phyloP scores from a whole-genome alignment of 2,113 vertebrate genomes.

The Trinectes maculatus region DNA sequence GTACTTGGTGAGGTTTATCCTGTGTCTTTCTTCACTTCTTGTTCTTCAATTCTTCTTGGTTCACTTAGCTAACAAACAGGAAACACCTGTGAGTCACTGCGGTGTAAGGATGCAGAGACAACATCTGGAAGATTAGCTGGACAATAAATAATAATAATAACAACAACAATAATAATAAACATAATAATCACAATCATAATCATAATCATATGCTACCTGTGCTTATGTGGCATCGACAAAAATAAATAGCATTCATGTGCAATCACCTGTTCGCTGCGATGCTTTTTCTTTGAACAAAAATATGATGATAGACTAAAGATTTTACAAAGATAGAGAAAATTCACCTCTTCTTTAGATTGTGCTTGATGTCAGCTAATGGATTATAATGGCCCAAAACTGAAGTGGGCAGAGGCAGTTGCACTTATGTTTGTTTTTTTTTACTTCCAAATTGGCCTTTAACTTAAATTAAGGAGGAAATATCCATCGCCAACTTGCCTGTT shows the following conservation, averaged over 20 bases:
- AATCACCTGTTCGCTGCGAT: slow-evolving; percentile 37
- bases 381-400: slow-evolving; percentile 45
- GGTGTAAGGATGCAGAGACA: slow-evolving; percentile 3
- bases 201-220: neutral
- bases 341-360: slow-evolving; percentile 38
- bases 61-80: slow-evolving; percentile 44
- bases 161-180: no score
- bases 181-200: no score
- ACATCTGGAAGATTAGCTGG: slow-evolving; percentile 33
- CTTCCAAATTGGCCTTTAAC: slow-evolving; percentile 36
- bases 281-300: slow-evolving; percentile 2
- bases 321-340: slow-evolving; percentile 22
- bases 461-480: slow-evolving; percentile 42
- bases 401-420: slow-evolving; percentile 38
- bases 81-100: slow-evolving; percentile 21
- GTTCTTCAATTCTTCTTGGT: slow-evolving; percentile 46
- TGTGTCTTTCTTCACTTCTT: slow-evolving; percentile 31
- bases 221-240: neutral
- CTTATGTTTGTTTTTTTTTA: slow-evolving; percentile 11
- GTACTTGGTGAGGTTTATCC: slow-evolving; percentile 5
- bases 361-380: slow-evolving; percentile 35
- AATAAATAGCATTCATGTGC: neutral
- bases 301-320: slow-evolving; percentile 21
- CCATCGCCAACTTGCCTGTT: slow-evolving; percentile 9
- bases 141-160: slow-evolving; percentile 9